Percentiles rank a stretch among this genome's conserved stretches.
These are phyloP conservation scores for Drosophila mimetica DNA, from an alignment of 2,888 invertebrate genomes.

Conservation along the genomic window DNA sequence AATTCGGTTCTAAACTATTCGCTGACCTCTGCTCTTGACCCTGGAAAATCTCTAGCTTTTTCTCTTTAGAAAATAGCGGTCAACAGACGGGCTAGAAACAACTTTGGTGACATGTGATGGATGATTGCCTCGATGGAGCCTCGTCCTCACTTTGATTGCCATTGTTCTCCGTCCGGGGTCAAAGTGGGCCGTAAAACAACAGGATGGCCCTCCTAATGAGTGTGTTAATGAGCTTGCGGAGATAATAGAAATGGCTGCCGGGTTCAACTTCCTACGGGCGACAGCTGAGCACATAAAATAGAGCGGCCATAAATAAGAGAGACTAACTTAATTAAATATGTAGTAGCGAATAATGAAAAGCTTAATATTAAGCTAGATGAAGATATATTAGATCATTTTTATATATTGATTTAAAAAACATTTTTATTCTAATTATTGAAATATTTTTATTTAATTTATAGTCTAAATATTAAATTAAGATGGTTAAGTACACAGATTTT, in stretches of 20 bases:
- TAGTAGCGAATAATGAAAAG: not conserved
- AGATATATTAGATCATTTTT: too few species aligned
- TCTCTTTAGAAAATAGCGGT: slow-evolving; percentile 22
- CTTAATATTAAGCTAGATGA: not conserved
- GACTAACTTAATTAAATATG: slow-evolving; percentile 13
- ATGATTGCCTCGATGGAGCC: slow-evolving; percentile 27
- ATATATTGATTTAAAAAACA: too few species aligned
- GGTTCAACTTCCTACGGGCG: slow-evolving; percentile 14
- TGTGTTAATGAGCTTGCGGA: slow-evolving; percentile 4
- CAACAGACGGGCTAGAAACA: slow-evolving; percentile 41
- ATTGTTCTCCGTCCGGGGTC: slow-evolving; percentile 27
- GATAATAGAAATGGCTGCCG: slow-evolving; percentile 14
- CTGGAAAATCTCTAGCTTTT: slow-evolving; percentile 19
- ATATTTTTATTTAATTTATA: too few species aligned
- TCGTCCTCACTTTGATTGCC: slow-evolving; percentile 4
- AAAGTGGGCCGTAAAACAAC: slow-evolving; percentile 36
- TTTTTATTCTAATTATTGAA: too few species aligned
- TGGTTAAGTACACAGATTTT: too few species aligned
- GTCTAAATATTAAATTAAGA: too few species aligned
- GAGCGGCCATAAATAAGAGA: not conserved
- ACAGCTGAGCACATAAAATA: slow-evolving; percentile 10
- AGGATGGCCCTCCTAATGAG: slow-evolving; percentile 16
- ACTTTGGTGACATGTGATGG: slow-evolving; percentile 51
- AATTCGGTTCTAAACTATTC: slow-evolving; percentile 30
- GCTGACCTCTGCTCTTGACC: slow-evolving; percentile 57